These are phyloP conservation scores for Pyrgus malvae DNA, from an alignment of 2,888 invertebrate genomes.

Conservation along the genomic window DNA sequence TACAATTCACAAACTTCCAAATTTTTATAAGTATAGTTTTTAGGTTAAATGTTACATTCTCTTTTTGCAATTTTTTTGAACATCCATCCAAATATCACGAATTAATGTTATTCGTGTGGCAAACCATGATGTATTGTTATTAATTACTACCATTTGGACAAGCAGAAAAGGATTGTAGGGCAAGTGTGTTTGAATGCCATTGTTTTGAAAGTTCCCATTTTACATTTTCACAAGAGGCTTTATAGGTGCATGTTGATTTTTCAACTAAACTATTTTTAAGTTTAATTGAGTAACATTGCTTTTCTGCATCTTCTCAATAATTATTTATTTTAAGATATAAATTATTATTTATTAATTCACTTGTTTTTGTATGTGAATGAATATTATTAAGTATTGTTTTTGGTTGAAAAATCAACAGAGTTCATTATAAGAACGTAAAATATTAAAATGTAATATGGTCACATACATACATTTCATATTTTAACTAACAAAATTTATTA, in stretches of 20 bases:
- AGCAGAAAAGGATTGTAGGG: slow-evolving; percentile 7
- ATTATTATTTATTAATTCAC: too few relatives aligned
- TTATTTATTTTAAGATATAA: too few relatives aligned
- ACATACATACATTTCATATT: slow-evolving; percentile 25
- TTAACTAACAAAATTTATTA: slow-evolving; percentile 12
- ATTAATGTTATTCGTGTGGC: too few relatives aligned
- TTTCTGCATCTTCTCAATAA: background rate
- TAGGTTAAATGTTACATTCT: too few relatives aligned
- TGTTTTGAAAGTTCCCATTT: slow-evolving; percentile 60
- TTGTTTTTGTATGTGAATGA: background rate
- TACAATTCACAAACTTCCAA: slow-evolving; percentile 32
- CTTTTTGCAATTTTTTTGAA: too few relatives aligned
- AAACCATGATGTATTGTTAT: background rate
- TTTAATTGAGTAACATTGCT: background rate
- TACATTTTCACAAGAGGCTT: slow-evolving; percentile 61
- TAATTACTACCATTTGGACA: background rate
- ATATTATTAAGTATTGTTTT: background rate
- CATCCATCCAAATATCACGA: too few relatives aligned
- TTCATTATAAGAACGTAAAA: slow-evolving; percentile 10
- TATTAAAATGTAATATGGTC: slow-evolving; percentile 15
- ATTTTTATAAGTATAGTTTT: background rate
- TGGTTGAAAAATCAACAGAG: slow-evolving; percentile 23
- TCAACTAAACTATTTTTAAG: slow-evolving; percentile 2
- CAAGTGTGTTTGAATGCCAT: slow-evolving; percentile 17
- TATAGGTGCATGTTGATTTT: slow-evolving; percentile 42